Evolutionary conservation across 2,797 vertebrate species (phyloP).

Genomic region (Cichlasoma orientale): DNA sequence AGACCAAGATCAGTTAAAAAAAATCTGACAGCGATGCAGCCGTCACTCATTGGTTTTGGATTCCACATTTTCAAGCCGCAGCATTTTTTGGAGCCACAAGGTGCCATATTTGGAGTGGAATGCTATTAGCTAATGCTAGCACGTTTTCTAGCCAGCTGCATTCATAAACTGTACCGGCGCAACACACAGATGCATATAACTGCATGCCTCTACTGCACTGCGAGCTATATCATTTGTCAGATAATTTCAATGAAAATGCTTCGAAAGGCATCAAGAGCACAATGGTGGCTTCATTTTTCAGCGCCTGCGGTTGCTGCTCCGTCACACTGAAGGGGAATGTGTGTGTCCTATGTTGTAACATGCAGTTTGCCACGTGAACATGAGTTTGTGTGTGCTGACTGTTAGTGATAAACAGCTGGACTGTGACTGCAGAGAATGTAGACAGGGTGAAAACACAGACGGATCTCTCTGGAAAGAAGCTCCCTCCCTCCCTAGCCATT

Average conservation of each 20-base stretch:
- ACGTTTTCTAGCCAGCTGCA: background rate
- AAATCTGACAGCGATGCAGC: too few relatives aligned
- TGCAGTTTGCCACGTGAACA: background rate
- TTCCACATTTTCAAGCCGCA: background rate
- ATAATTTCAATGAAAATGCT: background rate
- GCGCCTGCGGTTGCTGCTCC: background rate
- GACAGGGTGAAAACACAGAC: conserved; percentile 7
- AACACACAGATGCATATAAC: background rate
- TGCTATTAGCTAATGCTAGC: background rate
- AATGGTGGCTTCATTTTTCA: background rate
- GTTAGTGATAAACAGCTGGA: conserved; percentile 45
- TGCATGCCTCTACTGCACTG: too few relatives aligned
- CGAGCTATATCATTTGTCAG: background rate
- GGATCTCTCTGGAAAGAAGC: background rate
- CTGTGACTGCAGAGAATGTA: conserved; percentile 32
- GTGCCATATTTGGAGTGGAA: background rate
- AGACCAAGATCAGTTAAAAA: background rate
- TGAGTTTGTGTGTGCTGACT: background rate
- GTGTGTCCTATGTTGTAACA: conserved; percentile 5
- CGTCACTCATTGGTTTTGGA: background rate
- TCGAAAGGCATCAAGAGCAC: background rate
- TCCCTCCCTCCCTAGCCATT: background rate
- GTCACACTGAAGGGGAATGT: background rate
- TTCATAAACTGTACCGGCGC: too few relatives aligned
- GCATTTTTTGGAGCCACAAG: background rate